Evolutionary conservation across 2,888 invertebrate species (phyloP).

Genomic region (Orchesella flavescens): DNA sequence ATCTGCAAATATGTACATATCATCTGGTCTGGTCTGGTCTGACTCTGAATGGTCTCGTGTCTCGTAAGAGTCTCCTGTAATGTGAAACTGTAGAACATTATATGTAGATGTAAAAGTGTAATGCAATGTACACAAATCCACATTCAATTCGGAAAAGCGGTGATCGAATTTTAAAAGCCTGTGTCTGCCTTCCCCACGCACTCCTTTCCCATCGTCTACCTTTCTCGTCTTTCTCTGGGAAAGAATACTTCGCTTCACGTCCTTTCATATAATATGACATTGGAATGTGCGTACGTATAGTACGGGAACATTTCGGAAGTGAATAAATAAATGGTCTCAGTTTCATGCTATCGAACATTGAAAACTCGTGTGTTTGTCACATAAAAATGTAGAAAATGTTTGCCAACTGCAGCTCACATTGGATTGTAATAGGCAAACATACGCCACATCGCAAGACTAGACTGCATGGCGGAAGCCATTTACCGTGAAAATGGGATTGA

Average conservation of each 20-base stretch:
- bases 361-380: conserved; percentile 29
- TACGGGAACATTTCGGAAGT: conserved; percentile 27
- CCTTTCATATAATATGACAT: not conserved
- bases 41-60: too few species aligned
- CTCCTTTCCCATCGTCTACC: too few species aligned
- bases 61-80: too few species aligned
- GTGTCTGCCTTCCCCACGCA: not conserved
- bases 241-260: too few species aligned
- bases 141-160: conserved; percentile 40
- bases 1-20: too few species aligned
- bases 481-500: conserved; percentile 15
- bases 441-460: too few species aligned
- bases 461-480: conserved; percentile 5
- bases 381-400: conserved; percentile 1
- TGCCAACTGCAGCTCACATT: not conserved
- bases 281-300: not conserved
- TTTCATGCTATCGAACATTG: conserved; percentile 3
- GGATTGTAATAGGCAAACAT: not conserved
- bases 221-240: too few species aligned
- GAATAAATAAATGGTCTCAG: conserved; percentile 36
- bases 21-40: too few species aligned
- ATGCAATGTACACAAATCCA: conserved; percentile 1
- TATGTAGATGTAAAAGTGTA: not conserved
- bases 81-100: too few species aligned
- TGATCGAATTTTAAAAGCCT: conserved; percentile 49